phyloP scores from a whole-genome alignment of 2,113 vertebrate species.

The Brachyistius frenatus region DNA sequence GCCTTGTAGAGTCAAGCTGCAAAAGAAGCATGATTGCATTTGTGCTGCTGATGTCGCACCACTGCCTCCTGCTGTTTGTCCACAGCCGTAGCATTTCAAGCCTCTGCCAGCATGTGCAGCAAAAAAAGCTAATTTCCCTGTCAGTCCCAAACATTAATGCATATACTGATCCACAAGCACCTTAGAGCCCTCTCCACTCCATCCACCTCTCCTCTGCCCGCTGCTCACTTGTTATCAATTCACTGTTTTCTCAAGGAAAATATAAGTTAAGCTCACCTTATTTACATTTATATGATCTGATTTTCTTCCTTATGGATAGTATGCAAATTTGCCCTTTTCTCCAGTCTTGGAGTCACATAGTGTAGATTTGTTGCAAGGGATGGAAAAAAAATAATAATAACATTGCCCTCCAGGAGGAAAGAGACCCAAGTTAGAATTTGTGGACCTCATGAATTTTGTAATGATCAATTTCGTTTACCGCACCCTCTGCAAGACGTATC shows the following conservation, averaged over 20 bases:
- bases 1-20: background rate
- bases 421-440: conserved; percentile 72
- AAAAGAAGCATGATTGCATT: conserved; percentile 13
- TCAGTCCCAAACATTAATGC: conserved; percentile 59
- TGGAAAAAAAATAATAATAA: conserved; percentile 68
- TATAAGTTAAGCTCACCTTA: conserved; percentile 85
- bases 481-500: conserved; percentile 56
- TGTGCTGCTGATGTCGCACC: conserved; percentile 46
- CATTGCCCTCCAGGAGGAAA: conserved; percentile 80
- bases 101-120: background rate
- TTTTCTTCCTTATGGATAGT: conserved; percentile 81
- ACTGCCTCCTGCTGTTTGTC: conserved; percentile 75
- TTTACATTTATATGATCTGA: conserved; percentile 89
- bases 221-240: conserved; percentile 75
- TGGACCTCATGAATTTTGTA: conserved; percentile 83
- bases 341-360: conserved; percentile 62
- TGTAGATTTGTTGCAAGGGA: conserved; percentile 68
- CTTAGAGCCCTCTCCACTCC: conserved; percentile 59
- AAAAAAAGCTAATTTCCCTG: conserved; percentile 39
- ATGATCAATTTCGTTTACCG: conserved; percentile 81
- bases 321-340: conserved; percentile 87
- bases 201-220: conserved; percentile 46
- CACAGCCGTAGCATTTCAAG: conserved; percentile 24
- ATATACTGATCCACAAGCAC: conserved; percentile 60
- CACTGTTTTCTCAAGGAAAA: conserved; percentile 79